Evolutionary conservation across 2,113 vertebrate genomes (phyloP), one percentile per base, ranked within the genome.

Genomic region (Empidonax traillii): DNA sequence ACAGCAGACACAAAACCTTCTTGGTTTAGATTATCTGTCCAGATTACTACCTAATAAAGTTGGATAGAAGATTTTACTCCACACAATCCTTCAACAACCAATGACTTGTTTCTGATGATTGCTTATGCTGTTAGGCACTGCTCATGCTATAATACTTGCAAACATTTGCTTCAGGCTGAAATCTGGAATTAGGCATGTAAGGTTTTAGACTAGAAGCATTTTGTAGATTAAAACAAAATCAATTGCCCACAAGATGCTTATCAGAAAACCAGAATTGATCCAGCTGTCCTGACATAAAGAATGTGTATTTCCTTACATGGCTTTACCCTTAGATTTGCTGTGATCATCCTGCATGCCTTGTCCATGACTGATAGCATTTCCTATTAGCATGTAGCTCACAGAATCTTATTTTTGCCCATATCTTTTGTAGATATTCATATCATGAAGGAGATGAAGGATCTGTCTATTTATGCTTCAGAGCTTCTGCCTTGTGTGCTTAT

Each of bases 221-320:
- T 91, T 86, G 53, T 16, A 95, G 77, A 73, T 95, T 89, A 95
- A 94, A 89, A 43, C 41, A 91, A 93, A 93, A 95, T 79, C 89
- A 87, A 80, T 95, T 79, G 78, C 67, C 62, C 30, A 66, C 35
- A 61, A 85, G 85, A 90, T 93, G 43, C 78, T 89, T 96, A 96
- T 94, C 94, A 96, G 78, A 93, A 97, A 96, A 94, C 66, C 73
- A 65, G 93, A 96, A 95, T 62, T 91, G 87, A 94, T 96, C 81
- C 62, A 16, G 4, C 89, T 95, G 78, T 75, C 62, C 28, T 66
- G 24, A 39, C 58, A 66, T 62, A 82, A 87, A 93, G 37, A 85
- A 87, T 69, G 25, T 22, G 28, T 87, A 53, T 93, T 62, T 76
- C 31, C 55, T 85, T 69, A 78, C 43, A 55, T 1, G 0, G 2